Evolutionary conservation across 1,140 invertebrate genomes (phyloP).

Genomic region (Teleopsis dalmanni): DNA sequence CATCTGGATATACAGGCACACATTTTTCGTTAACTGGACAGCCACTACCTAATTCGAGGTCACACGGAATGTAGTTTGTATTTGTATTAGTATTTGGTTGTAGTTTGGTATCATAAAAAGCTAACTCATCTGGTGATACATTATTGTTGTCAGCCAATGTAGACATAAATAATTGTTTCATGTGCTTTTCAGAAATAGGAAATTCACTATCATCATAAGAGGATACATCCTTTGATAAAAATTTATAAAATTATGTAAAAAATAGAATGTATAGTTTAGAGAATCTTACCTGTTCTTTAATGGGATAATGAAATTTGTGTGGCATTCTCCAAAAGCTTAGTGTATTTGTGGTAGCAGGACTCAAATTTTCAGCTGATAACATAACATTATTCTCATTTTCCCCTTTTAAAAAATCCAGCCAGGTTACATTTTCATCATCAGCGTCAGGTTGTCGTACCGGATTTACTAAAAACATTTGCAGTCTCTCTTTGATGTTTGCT

Average conservation of each 20-base stretch:
- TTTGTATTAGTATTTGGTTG: constrained; percentile 10
- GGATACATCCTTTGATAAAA: constrained; percentile 18
- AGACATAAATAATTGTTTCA: constrained; percentile 30
- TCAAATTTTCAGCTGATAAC: constrained; percentile 10
- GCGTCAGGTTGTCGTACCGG: constrained; percentile 48
- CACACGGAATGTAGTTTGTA: constrained; percentile 38
- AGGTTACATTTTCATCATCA: constrained; percentile 31
- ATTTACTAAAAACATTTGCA: constrained; percentile 69
- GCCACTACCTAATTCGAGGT: constrained; percentile 43
- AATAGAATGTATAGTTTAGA: not conserved
- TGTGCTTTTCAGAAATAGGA: constrained; percentile 31
- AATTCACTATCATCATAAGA: constrained; percentile 39
- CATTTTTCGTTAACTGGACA: constrained; percentile 62
- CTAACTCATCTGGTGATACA: constrained; percentile 34
- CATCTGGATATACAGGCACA: constrained; percentile 49
- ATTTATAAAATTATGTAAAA: not conserved
- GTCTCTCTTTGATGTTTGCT: constrained; percentile 49
- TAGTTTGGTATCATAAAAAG: constrained; percentile 20
- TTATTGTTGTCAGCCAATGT: constrained; percentile 45
- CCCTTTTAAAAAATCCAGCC: constrained; percentile 49
- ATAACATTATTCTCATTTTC: constrained; percentile 24
- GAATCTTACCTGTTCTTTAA: constrained; percentile 20
- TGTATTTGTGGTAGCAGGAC: not conserved
- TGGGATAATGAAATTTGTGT: constrained; percentile 20
- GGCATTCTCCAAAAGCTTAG: constrained; percentile 40